Conservation (phyloP, 2,797 vertebrate genomes). For the Tokudaia tokunoshimensis region DNA sequence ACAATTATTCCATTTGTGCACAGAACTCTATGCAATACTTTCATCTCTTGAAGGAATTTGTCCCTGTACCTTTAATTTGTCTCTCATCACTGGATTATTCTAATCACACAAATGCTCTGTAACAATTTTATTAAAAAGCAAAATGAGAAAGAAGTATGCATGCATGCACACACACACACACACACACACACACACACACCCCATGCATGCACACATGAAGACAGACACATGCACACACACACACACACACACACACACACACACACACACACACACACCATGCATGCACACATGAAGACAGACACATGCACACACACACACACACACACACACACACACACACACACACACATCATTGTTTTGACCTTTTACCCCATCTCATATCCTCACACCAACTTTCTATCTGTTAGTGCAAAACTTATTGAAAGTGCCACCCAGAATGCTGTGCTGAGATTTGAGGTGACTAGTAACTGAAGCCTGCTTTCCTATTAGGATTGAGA, state of each 20-base stretch:
- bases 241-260: background rate
- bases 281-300: background rate
- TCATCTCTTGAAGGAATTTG: background rate
- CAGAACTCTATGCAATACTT: background rate
- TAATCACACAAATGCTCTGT: background rate
- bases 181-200: background rate
- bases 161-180: background rate
- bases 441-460: background rate
- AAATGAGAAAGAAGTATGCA: background rate
- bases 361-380: background rate
- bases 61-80: background rate
- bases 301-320: too few relatives aligned
- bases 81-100: background rate
- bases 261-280: background rate
- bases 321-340: background rate
- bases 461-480: background rate
- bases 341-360: background rate
- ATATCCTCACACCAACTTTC: background rate
- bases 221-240: background rate
- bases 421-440: background rate
- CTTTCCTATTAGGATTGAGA: background rate
- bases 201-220: background rate
- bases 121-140: background rate
- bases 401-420: background rate
- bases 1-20: background rate